Evolutionary conservation across 2,797 vertebrate species (phyloP).

Genomic region (Onychomys arenicola): DNA sequence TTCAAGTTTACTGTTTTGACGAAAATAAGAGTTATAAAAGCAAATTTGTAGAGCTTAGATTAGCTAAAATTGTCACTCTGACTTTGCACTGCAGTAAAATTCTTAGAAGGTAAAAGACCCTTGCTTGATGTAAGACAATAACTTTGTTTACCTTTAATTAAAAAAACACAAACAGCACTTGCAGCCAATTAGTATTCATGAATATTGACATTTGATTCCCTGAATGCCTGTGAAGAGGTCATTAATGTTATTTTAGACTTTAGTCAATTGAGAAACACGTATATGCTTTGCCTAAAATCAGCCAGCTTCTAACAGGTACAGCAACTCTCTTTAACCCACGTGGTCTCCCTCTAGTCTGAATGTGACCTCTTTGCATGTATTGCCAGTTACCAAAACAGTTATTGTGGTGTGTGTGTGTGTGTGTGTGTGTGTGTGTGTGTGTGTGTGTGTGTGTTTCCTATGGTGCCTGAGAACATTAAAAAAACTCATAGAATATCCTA

Average conservation of each 20-base stretch:
- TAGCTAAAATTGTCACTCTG: neutral
- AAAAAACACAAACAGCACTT: neutral
- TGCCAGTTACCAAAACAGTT: neutral
- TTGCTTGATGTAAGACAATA: neutral
- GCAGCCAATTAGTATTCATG: neutral
- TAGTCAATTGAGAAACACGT: neutral
- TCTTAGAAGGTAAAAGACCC: neutral
- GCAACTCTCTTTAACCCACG: neutral
- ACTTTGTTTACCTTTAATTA: conserved; percentile 20
- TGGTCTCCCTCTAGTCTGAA: neutral
- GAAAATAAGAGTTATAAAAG: neutral
- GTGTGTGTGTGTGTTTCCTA: neutral
- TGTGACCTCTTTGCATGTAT: neutral
- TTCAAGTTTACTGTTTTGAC: conserved; percentile 2
- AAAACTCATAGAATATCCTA: neutral
- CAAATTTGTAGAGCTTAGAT: conserved; percentile 25
- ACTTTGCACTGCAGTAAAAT: neutral
- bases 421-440: neutral
- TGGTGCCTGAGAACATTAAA: neutral
- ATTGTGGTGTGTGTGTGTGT: neutral
- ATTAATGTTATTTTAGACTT: neutral
- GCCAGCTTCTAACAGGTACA: neutral
- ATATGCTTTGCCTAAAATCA: neutral
- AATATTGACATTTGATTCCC: neutral
- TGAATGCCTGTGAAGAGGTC: neutral